Evolutionary conservation across 1,140 invertebrate genomes (phyloP), one percentile per base, ranked within the genome.

Genomic region (Bombus sibiricus): DNA sequence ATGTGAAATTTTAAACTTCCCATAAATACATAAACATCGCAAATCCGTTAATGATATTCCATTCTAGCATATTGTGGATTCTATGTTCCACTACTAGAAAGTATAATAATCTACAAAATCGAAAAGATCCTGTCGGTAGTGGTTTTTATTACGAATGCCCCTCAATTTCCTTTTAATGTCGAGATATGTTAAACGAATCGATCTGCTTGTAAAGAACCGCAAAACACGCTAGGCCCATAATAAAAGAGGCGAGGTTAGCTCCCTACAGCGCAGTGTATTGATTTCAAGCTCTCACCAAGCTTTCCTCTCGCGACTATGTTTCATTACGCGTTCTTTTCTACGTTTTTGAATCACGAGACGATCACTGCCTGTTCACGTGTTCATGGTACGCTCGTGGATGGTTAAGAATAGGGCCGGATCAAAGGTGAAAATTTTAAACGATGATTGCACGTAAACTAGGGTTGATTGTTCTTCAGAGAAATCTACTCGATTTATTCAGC

Each of bases 131-230:
- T 22, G 57, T 12, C 25, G 28, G 10, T 28, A 28, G 28, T 59
- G 57, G 57, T 28, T 59, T 59, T 59, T 59, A 28, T 59, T 28
- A 25, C 22, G 9, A 25, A 28, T 28, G 10, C 10, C 57, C 57
- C 57, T 12, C 79, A 71, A 74, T 88, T 76, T 68, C 15, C 32
- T 73, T 18, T 13, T 22, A 43, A 18, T 37, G 59, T 34, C 6
- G 22, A 83, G 47, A 39, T 53, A 73, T 77, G 83, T 22, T 74
- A 59, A 83, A 87, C 64, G 80, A 78, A 89, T 89, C 88, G 87
- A 89, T 89, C 41, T 39, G 77, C 85, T 86, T 75, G 28, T 59
- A 62, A 87, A 81, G 73, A 77, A 78, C 71, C 59, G 43, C 41
- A 66, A 74, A 62, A 83, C 69, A 73, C 57, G 78, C 69, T 28